Evolutionary conservation across 2,888 invertebrate genomes (phyloP), one percentile per base, ranked within the genome.

Genomic region (Brassicogethes aeneus): DNA sequence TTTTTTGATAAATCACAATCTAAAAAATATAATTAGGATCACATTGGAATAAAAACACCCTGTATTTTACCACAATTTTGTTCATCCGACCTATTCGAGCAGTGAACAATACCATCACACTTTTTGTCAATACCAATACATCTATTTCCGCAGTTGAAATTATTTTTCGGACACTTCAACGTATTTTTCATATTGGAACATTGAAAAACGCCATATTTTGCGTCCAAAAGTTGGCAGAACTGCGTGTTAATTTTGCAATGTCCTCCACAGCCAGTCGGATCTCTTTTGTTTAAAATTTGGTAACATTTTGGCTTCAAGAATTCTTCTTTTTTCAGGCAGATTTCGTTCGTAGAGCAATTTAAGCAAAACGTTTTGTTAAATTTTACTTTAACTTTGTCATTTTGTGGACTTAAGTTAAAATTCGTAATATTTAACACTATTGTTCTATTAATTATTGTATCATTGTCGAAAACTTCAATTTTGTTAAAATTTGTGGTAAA

Each of bases 11-110:
- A 65, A 63, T 83, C 73, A 59, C 84, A 84, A 45, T 71, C 83
- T 84, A 64, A 44, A 75, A 73, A 57, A 37, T 35, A 52, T 45
- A 44, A 42, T n/a, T n/a, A n/a, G n/a, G 16, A 47, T 31, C 15
- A 17, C 13, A 30, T 17, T 34, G 34, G 33, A 17, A 30, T 29
- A 39, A 36, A 30, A 39, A 44, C 23, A 12, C 16, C 7, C 7
- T 17, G 41, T 8, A 10, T 23, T 71, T 71, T 70, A 85, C 85
- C 76, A 61, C 85, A 86, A 59, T 80, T 72, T 57, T 73, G 71
- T 70, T 86, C 85, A 64, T 86, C 85, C 13, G 80, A 79, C 60
- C 77, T 75, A 61, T 85, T 82, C 52, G 79, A 80, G 64, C 86
- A 86, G 60, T 86, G 79, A 55, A 82, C 73, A 40, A 75, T 70